These are phyloP conservation scores for Petrolisthes cinctipes DNA, from an alignment of 2,888 invertebrate species.

Conservation along the genomic window DNA sequence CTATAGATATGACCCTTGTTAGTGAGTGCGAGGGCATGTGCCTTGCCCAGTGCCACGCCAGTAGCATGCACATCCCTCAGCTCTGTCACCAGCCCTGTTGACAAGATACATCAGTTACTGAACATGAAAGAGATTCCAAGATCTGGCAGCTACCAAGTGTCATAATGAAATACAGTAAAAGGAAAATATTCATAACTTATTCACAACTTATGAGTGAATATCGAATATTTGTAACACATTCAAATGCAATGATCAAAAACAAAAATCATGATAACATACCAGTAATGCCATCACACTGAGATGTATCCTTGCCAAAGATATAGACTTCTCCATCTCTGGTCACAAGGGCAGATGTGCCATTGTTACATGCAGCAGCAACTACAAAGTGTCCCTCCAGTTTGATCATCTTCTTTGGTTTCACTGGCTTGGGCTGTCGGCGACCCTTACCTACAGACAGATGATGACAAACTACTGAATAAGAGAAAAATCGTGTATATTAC, in stretches of 20 bases:
- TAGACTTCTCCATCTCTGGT: conserved; percentile 89
- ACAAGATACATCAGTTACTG: not conserved
- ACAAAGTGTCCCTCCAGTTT: conserved; percentile 89
- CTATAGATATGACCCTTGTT: conserved; percentile 91
- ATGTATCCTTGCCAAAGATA: conserved; percentile 95
- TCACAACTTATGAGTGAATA: not conserved
- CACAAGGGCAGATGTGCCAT: conserved; percentile 93
- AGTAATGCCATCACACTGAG: conserved; percentile 81
- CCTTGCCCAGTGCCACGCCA: conserved; percentile 89
- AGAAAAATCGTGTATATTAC: not conserved
- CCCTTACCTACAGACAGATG: conserved; percentile 61
- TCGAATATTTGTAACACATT: not conserved
- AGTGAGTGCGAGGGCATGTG: conserved; percentile 91
- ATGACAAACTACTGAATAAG: not conserved
- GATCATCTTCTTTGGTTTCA: conserved; percentile 91
- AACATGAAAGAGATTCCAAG: too few species aligned
- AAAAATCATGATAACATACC: conserved; percentile 69
- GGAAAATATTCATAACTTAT: too few species aligned
- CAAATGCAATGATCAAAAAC: not conserved
- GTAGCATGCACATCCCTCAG: conserved; percentile 80
- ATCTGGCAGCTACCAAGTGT: too few species aligned
- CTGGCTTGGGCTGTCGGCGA: conserved; percentile 87
- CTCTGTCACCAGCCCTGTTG: conserved; percentile 79
- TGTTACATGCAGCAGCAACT: conserved; percentile 89
- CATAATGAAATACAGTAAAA: too few species aligned